Evolutionary conservation across 2,113 vertebrate genomes (phyloP), one percentile per base, ranked within the genome.

Genomic region (Daphoenositta chrysoptera): DNA sequence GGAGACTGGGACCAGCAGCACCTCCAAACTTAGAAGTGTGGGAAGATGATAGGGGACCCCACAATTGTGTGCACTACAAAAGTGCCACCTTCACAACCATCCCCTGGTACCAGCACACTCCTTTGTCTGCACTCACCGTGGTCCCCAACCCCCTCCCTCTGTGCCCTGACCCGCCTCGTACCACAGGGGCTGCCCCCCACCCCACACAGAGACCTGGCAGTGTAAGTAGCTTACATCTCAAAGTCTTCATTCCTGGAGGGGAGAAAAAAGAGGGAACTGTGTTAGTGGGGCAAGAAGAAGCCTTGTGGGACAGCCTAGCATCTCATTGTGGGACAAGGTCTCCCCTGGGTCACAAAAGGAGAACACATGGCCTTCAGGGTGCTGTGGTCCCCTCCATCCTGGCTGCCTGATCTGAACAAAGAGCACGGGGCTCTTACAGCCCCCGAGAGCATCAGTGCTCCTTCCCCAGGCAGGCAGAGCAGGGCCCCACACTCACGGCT

Each of bases 151-250:
- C 6, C 5, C 4, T 61, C 27, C 33, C 39, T 26, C 39, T 56
- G 11, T 60, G 31, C 28, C 40, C 50, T 24, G 8, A 28, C 3
- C 4, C 7, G 3, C 30, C 20, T 61, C 13, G 1, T 42, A 26
- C 24, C 42, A 61, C 33, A 61, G 37, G 31, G 53, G 7, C 56
- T 81, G 42, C 15, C 11, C 37, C 35, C 14, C 30, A 33, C 13
- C 50, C 68, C 26, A n/a, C 8, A 3, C 17, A n/a, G 31, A 26
- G 65, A 45, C 9, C 23, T 27, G 9, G 8, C 12, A 15, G 42
- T 60, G 23, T 61, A 87, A 93, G 64, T 72, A 91, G 84, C 97
- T 96, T 91, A 97, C 97, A 96, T 87, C 78, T 97, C 97, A 51
- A 96, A 69, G 42, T 28, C 64, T 93, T 96, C 79, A 17, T 91